Evolutionary conservation across 2,113 vertebrate genomes (phyloP), one percentile per base, ranked within the genome.

Genomic region (Ariopsis seemanni): DNA sequence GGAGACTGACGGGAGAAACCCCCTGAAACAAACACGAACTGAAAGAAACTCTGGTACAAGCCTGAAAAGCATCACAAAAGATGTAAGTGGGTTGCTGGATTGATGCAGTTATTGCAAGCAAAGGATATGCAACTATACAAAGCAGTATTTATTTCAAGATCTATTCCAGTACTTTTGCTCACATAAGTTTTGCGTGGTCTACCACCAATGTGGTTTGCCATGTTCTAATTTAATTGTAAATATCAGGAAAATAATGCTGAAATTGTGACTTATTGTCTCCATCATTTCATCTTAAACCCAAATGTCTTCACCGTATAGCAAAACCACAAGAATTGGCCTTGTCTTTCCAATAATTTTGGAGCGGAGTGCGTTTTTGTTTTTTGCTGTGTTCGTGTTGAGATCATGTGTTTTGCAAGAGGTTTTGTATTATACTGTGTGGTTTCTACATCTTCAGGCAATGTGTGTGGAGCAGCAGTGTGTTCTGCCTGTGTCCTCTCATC

Each of bases 381-480:
- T 17, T 42, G 30, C 17, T 71, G 18, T 69, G 0, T 71, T 63
- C 79, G 50, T 82, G 1, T 25, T 75, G 6, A 22, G 50, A 53
- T 78, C 52, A 8, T 6, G 4, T 27, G 52, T 78, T 55, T 42
- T 78, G 50, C 25, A 55, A 2, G 2, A 53, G 17, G 25, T 78
- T 78, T 78, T 55, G 25, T 55, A n/a, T 2, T 27, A 11, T 53
- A 15, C 8, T 86, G 27, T 87, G 14, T 72, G 22, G 71, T 18
- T 78, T 62, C 17, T 60, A 27, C 58, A 1, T 89, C 91, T 89
- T 71, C 92, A 99, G 98, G 94, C 95, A 69, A 96, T 95, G 18
- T 99, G 98, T 74, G 95, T 97, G 91, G 97, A 99, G 89, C 96
- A 94, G 91, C 96, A 98, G 92, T 91, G 91, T 80, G 90, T 98